Evolutionary conservation across 2,797 vertebrate genomes (phyloP), one percentile per base, ranked within the genome.

Genomic region (Florisuga fusca): DNA sequence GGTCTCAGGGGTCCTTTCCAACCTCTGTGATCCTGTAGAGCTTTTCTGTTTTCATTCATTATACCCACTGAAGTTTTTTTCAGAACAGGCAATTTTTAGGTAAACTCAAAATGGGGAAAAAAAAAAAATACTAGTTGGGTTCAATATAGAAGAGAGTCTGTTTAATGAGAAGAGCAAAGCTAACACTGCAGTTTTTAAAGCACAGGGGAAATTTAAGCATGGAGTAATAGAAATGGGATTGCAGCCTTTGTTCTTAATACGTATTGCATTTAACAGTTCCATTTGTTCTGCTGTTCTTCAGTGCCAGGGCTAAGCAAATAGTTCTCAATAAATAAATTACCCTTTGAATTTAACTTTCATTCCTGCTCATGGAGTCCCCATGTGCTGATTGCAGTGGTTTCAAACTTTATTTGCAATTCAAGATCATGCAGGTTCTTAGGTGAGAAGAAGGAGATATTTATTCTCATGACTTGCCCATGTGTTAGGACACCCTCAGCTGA

Each of bases 221-320:
- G 55, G 84, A 91, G 53, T 66, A 64, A 33, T 74, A 67, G 66
- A 50, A 73, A 86, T 78, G 27, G 31, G 69, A 75, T 95, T 97
- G 89, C 67, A 93, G 89, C 31, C 74, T 91, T 94, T 93, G 89
- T 89, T 95, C 87, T 66, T 94, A 91, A 84, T 92, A 88, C 1
- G 0, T 90, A 80, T 94, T 96, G 84, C 82, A 81, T 92, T 89
- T 93, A 86, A 96, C 89, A 91, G 84, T 95, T 91, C 69, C 80
- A 96, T 96, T 96, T 95, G 92, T 94, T 96, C 92, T 41, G 1
- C 86, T 92, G 93, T 83, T 93, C 89, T 95, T 77, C 89, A 77
- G 95, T 80, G 88, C 19, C 64, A 72, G 78, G 68, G 51, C 88
- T 94, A 96, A 96, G 72, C 51, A 96, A 96, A 96, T 92, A 96